Base-by-base conservation (phyloP, 1,140 invertebrate species). In the Zaprionus ghesquierei region DNA sequence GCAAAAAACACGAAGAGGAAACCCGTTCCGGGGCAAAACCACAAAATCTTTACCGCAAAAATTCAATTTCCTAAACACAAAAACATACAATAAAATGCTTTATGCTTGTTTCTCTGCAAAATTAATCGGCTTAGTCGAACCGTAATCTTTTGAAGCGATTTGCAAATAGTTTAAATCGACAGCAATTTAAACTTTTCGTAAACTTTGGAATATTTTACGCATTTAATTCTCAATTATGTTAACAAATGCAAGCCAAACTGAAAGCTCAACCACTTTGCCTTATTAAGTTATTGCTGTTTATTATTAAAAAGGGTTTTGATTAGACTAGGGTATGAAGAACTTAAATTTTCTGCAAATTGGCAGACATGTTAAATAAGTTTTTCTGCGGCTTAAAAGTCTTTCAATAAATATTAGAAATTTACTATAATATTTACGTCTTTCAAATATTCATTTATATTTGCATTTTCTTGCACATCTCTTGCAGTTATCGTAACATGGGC, bases 401-500 rank as follows among this genome's bases (percentile, higher is more conserved):
- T 29, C n/a, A 29, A 29, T 29, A 29, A 29, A 29, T 29, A n/a
- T n/a, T n/a, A n/a, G n/a, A n/a, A n/a, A n/a, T n/a, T n/a, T n/a
- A n/a, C n/a, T 25, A 29, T 29, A 8, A 29, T 29, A 33, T 13
- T 33, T 12, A 33, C 1, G 9, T 2, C 9, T 3, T 3, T 33
- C 9, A n/a, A 35, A 22, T 12, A 46, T 12, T 3, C 1, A 51
- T 29, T 64, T 50, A 27, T 65, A 35, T 55, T 27, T 29, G 20
- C 61, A 49, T 20, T 69, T 61, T 5, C 10, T 44, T 72, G 2
- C n/a, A 2, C n/a, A 6, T 41, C 35, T 56, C 12, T 87, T 79
- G 53, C 75, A 91, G 90, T 81, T 77, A 59, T 71, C 72, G 41
- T 90, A 91, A 84, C 85, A 91, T 91, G 90, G 90, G 87, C 87